Evolutionary conservation across 2,888 invertebrate genomes (phyloP), one percentile per base, ranked within the genome.

Genomic region (Acrocyrtus sp.): DNA sequence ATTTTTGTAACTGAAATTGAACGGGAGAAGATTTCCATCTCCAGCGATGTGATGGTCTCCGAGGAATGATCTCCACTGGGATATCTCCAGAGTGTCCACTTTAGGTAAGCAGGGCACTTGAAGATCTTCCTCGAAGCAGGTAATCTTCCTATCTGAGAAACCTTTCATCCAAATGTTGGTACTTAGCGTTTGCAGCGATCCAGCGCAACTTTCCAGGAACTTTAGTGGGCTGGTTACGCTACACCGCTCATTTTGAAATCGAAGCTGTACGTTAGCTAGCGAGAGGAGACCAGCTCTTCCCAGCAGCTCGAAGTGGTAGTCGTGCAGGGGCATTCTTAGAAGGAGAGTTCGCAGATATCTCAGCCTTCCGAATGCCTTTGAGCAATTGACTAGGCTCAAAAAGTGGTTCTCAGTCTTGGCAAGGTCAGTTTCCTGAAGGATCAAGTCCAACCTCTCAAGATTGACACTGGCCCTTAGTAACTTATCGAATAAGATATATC

Each of bases 371-470:
- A 27, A 50, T 4, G 26, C 41, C 43, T 48, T 62, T 62, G 70
- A 63, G 57, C 70, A 70, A 41, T 62, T 70, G 70, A 70, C 70
- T 70, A 70, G 70, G 62, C 62, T 63, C 43, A 62, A 15, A 39
- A 70, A 63, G 41, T 70, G 70, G 17, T 62, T 47, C 34, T 74
- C 73, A 74, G 63, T 68, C 67, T 68, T 62, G 17, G 62, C 48
- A 24, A 62, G 19, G 41, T 51, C 54, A 4, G 54, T 62, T 26
- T 68, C 61, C 27, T 54, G 66, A 24, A 68, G 48, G n/a, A 68
- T 50, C 12, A 74, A 67, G 45, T 74, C 73, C 17, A 74, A 39
- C 15, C 63, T 54, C 24, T 67, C 68, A 0, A 74, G 45, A 26
- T 74, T 67, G 12, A 29, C 29, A 50, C 61, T 29, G 17, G 57